Evolutionary conservation across 2,888 invertebrate genomes (phyloP), one percentile per base, ranked within the genome.

Genomic region (Exephanes ischioxanthus): DNA sequence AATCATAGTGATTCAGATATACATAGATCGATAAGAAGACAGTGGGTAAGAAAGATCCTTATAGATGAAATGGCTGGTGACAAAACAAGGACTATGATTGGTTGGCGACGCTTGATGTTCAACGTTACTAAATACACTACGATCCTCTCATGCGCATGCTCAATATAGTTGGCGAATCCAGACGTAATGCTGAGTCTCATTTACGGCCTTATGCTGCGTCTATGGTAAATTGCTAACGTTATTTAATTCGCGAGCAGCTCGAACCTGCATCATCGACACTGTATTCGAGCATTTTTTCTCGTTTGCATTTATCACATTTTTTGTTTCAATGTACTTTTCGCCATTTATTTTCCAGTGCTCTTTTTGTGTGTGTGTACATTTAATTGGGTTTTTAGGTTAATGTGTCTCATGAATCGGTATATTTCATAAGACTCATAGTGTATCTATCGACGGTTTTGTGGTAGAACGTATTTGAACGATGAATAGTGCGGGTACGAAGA

Each of bases 1-100:
- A 53, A 53, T 51, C 51, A 51, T 16, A 51, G 51, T 51, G 9
- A 51, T 51, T 51, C 51, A 51, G 51, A n/a, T 51, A n/a, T 51
- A 51, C 51, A 51, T 51, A 51, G 14, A 51, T 53, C 19, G 19
- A 7, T 19, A 19, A n/a, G 53, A 53, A 19, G n/a, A 19, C 53
- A 22, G 19, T 5, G 19, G 53, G 53, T 53, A 19, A 53, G 6
- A 19, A 19, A 53, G 19, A 51, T 53, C 19, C n/a, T 3, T 51
- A 51, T 51, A 51, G 51, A 51, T 51, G 51, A n/a, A 51, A n/a
- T 14, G n/a, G 51, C 11, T n/a, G n/a, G 51, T 1, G 51, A 16
- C 9, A 41, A 41, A 41, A 41, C 9, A 41, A 41, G 11, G 41
- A 41, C 41, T 41, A 41, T 41, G 41, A 41, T 41, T 11, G 41